Conservation (phyloP, 2,797 vertebrate genomes). For the Syngnathus rostellatus region DNA sequence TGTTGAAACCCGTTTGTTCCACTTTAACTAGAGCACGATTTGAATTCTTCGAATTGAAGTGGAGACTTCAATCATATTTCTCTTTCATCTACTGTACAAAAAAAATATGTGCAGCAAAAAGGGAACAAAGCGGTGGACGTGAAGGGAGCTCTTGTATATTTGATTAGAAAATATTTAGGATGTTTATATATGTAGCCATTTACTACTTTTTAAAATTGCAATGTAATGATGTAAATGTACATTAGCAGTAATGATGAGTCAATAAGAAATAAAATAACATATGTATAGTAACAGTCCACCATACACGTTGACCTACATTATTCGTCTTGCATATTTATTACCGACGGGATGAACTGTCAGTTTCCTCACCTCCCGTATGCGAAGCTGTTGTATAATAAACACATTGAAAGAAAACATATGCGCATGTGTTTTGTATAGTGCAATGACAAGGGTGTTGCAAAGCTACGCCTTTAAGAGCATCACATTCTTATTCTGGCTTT, state of each 20-base stretch:
- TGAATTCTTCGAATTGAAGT: too few species aligned
- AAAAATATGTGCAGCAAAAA: too few species aligned
- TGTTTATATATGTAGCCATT: neutral
- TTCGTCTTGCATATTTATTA: neutral
- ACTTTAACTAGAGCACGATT: too few species aligned
- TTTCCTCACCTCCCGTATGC: too few species aligned
- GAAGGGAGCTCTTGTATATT: too few species aligned
- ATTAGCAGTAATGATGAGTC: neutral
- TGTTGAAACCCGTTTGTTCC: too few species aligned
- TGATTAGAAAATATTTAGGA: neutral
- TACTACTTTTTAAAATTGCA: neutral
- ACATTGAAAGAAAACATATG: too few species aligned
- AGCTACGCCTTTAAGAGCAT: constrained; percentile 61
- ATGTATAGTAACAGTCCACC: neutral
- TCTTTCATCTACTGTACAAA: too few species aligned
- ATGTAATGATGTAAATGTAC: neutral
- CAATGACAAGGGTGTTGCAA: constrained; percentile 18
- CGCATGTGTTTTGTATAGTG: neutral
- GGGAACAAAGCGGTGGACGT: too few species aligned
- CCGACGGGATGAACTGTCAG: neutral
- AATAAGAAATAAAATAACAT: neutral
- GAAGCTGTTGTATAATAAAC: neutral
- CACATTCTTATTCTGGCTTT: constrained; percentile 71
- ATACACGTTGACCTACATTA: neutral
- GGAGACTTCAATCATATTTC: too few species aligned